Evolutionary conservation across 2,888 invertebrate species (phyloP), one percentile per base, ranked within the genome.

Genomic region (Lordiphosa andalusiaca): DNA sequence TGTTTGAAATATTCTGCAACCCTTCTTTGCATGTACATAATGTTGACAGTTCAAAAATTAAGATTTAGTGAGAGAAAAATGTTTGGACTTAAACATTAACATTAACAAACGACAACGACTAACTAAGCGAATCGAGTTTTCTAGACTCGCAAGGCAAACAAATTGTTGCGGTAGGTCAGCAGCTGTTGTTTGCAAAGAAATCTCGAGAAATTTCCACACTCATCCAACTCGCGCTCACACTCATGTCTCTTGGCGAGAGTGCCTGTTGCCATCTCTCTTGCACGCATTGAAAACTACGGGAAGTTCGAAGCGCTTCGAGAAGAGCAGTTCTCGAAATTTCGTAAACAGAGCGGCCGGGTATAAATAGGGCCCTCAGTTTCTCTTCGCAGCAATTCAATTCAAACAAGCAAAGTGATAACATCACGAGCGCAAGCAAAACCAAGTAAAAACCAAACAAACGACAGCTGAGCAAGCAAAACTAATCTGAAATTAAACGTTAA

Each of bases 341-440:
- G 52, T 13, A 53, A 55, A 51, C 38, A 66, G 70, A 48, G 66
- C 53, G 38, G 37, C 2, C 1, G 38, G 30, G 77, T 78, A 78
- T 78, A 78, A 78, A 78, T 80, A 76, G 47, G 40, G 52, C 37
- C 30, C 51, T 6, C 36, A 40, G n/a, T 68, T 53, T 38, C 68
- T 63, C 61, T 53, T 58, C 10, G 54, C n/a, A 37, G 35, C 78
- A 77, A 40, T 73, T 72, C 38, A 75, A 71, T 41, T 67, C 59
- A 67, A 83, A 16, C 64, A 83, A 76, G 59, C 70, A 38, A 82
- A 64, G 60, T 62, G 63, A 71, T 41, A 60, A 62, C 67, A 61
- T 66, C 66, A 60, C 53, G 40, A 57, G 48, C 47, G 39, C 41
- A 37, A 52, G 39, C 13, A 23, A 33, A 48, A 42, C 36, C 30